Percentiles rank a stretch among this genome's conserved stretches.
These are phyloP conservation scores for Amphipoea oculea DNA, from an alignment of 2,888 invertebrate species.

Conservation along the genomic window DNA sequence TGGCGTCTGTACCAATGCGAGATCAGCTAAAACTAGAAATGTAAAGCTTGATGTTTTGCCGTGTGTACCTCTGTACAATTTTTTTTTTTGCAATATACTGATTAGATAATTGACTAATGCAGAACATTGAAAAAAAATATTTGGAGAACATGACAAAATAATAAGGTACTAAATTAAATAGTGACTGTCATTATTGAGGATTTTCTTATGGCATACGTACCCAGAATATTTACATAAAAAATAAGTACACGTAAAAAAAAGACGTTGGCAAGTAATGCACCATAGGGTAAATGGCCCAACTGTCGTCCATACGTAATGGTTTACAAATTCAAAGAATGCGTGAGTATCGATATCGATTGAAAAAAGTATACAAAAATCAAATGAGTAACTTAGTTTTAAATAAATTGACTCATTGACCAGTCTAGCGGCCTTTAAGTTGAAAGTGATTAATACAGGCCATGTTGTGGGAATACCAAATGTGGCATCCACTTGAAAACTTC, in stretches of 20 bases:
- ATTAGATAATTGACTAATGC: no score
- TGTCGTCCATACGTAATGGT: neutral
- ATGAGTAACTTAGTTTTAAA: neutral
- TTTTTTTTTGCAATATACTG: no score
- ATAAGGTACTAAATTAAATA: no score
- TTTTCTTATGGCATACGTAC: neutral
- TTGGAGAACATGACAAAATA: neutral
- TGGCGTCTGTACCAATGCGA: no score
- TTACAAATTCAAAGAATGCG: conserved; percentile 12
- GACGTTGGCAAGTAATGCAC: neutral
- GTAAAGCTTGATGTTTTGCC: no score
- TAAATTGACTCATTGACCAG: conserved; percentile 40
- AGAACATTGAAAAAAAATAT: neutral
- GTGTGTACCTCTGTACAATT: no score
- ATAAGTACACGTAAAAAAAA: neutral
- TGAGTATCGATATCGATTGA: conserved; percentile 1
- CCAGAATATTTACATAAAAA: neutral
- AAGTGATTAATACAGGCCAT: conserved; percentile 34
- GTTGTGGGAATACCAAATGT: neutral
- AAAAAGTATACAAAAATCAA: conserved; percentile 4
- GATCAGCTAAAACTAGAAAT: no score
- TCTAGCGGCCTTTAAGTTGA: conserved; percentile 25
- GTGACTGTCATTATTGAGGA: neutral
- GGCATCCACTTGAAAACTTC: neutral
- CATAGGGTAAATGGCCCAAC: conserved; percentile 16